phyloP scores from a whole-genome alignment of 2,888 invertebrate genomes.

The Tinea semifulvella region DNA sequence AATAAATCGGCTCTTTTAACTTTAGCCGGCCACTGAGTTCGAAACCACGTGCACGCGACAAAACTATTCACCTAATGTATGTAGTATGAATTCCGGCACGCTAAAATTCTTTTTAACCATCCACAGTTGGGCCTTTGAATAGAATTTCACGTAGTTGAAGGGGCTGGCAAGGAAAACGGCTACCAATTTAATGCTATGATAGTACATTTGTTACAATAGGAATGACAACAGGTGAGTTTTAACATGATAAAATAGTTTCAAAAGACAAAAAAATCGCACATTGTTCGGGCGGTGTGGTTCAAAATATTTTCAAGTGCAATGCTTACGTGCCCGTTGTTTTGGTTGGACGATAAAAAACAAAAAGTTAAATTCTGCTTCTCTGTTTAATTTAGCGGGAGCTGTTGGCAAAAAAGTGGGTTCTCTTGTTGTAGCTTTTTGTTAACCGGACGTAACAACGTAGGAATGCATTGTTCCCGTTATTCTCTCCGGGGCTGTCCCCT shows the following conservation, averaged over 20 bases:
- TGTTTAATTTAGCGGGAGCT: slow-evolving; percentile 57
- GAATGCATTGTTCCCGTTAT: slow-evolving; percentile 59
- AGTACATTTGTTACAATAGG: slow-evolving; percentile 4
- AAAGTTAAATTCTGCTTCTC: slow-evolving; percentile 12
- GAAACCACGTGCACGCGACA: slow-evolving; percentile 36
- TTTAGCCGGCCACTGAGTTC: slow-evolving; percentile 12
- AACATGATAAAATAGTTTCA: neutral
- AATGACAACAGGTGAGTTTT: neutral
- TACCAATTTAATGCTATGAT: neutral
- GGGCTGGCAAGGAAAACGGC: neutral
- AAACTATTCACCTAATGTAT: slow-evolving; percentile 39
- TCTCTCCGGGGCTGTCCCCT: slow-evolving; percentile 29
- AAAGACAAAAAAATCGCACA: slow-evolving; percentile 1
- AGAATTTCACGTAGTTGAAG: slow-evolving; percentile 8
- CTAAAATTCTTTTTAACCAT: slow-evolving; percentile 10
- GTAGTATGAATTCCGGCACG: slow-evolving; percentile 13
- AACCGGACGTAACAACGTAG: slow-evolving; percentile 48
- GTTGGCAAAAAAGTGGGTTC: slow-evolving; percentile 50
- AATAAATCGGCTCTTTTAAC: slow-evolving; percentile 14
- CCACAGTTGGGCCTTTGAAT: slow-evolving; percentile 9
- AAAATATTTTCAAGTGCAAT: slow-evolving; percentile 7
- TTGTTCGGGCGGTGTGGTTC: neutral
- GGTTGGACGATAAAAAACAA: slow-evolving; percentile 1
- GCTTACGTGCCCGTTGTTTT: slow-evolving; percentile 9
- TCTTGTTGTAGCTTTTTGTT: slow-evolving; percentile 50